A percentile compares a stretch with the other conserved stretches of the same genome.
phyloP scores from a whole-genome alignment of 2,888 invertebrate genomes.

The Oscheius onirici region DNA sequence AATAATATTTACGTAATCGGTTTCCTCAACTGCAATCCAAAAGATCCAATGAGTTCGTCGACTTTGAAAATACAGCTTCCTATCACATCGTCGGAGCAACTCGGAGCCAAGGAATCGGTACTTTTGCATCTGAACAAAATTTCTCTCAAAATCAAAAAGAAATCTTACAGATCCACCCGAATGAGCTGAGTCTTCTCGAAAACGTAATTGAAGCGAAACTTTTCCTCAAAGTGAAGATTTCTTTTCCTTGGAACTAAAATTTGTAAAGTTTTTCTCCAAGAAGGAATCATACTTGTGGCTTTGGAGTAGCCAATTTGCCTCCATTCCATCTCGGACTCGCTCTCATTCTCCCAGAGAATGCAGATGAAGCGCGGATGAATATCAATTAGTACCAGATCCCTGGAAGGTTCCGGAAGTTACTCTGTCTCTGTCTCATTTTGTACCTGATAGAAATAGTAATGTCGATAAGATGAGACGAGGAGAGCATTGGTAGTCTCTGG shows the following conservation, averaged over 20 bases:
- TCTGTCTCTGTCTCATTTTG: neutral
- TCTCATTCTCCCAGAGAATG: conserved; percentile 29
- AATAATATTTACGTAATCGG: conserved; percentile 34
- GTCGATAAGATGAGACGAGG: conserved; percentile 22
- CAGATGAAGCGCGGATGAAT: neutral
- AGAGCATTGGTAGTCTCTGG: conserved; percentile 27
- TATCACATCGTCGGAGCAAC: conserved; percentile 25
- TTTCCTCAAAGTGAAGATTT: conserved; percentile 47
- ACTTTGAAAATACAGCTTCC: conserved; percentile 28
- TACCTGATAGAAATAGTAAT: conserved; percentile 25
- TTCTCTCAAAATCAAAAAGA: neutral
- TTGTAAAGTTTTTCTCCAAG: neutral
- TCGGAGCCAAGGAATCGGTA: conserved; percentile 7
- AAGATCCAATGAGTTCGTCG: conserved; percentile 59
- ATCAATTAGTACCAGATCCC: conserved; percentile 19
- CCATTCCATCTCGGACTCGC: conserved; percentile 29
- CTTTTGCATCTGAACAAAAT: conserved; percentile 18
- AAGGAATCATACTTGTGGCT: neutral
- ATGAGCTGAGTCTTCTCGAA: conserved; percentile 59
- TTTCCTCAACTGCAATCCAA: conserved; percentile 54
- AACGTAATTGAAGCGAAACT: conserved; percentile 49
- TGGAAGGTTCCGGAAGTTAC: neutral
- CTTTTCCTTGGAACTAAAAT: conserved; percentile 25
- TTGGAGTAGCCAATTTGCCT: conserved; percentile 21
- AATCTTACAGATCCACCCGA: conserved; percentile 54